These are phyloP conservation scores for Aplochiton taeniatus DNA, from an alignment of 2,797 vertebrate species.

Conservation along the genomic window DNA sequence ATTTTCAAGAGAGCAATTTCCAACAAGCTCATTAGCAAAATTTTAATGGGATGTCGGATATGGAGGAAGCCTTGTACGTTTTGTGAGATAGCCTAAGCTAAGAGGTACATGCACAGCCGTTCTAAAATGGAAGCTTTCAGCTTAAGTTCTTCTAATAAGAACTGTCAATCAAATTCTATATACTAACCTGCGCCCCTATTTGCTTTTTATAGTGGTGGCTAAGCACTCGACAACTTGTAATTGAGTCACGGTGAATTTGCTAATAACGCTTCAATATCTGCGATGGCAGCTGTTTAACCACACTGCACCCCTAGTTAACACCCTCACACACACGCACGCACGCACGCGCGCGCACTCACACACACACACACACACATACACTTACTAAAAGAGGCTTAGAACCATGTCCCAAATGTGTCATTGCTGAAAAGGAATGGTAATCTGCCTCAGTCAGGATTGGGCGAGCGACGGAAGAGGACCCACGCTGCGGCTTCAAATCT, in stretches of 20 bases:
- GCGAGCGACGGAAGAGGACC: conserved; percentile 38
- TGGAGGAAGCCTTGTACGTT: conserved; percentile 13
- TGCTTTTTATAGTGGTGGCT: conserved; percentile 56
- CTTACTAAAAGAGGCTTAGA: conserved; percentile 45
- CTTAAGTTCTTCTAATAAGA: conserved; percentile 39
- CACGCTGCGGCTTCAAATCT: conserved; percentile 55
- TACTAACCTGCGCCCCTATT: conserved; percentile 55
- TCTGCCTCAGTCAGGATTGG: conserved; percentile 67
- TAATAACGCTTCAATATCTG: conserved; percentile 47
- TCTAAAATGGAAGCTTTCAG: conserved; percentile 44
- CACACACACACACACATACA: background rate
- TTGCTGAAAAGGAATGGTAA: conserved; percentile 50
- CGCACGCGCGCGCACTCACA: conserved; percentile 3
- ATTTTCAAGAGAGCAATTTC: no score
- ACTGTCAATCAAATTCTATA: background rate
- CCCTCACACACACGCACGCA: conserved; percentile 26
- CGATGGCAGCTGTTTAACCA: conserved; percentile 39
- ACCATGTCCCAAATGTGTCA: conserved; percentile 66
- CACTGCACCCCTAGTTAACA: background rate
- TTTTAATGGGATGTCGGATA: conserved; percentile 1
- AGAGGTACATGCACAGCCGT: conserved; percentile 15
- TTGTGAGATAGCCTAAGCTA: no score
- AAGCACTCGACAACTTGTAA: conserved; percentile 60
- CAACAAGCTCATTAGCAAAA: no score
- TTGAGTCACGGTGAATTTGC: conserved; percentile 46